Conservation (phyloP, 2,797 vertebrate genomes). For the Parambassis ranga region DNA sequence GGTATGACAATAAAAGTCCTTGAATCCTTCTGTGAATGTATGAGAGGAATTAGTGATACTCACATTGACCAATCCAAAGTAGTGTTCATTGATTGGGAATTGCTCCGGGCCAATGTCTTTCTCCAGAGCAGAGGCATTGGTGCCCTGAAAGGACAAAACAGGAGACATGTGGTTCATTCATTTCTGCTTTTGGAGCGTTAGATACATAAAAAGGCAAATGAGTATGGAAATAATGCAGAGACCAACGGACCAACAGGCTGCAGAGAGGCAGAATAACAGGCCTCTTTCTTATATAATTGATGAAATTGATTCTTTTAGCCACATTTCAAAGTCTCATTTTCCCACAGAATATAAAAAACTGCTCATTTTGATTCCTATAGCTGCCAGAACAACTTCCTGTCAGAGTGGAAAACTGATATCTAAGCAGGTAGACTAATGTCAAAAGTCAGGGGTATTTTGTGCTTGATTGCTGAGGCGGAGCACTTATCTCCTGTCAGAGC, state of each 20-base stretch:
- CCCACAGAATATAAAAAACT: background rate
- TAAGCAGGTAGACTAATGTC: slow-evolving; percentile 29
- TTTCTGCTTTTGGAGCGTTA: background rate
- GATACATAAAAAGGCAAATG: background rate
- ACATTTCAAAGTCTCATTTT: slow-evolving; percentile 5
- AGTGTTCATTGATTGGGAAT: slow-evolving; percentile 89
- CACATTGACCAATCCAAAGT: slow-evolving; percentile 89
- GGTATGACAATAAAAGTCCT: too few relatives aligned
- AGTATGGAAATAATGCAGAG: background rate
- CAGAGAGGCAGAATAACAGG: background rate
- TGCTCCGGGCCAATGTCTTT: slow-evolving; percentile 91
- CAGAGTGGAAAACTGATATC: slow-evolving; percentile 22
- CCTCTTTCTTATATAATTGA: background rate
- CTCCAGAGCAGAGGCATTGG: slow-evolving; percentile 91
- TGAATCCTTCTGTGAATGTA: slow-evolving; percentile 31
- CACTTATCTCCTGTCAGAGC: slow-evolving; percentile 55
- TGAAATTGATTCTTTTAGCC: background rate
- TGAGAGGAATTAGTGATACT: slow-evolving; percentile 62
- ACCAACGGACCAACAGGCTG: background rate
- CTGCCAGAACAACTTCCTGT: background rate
- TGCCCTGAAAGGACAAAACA: slow-evolving; percentile 74
- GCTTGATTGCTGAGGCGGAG: slow-evolving; percentile 28
- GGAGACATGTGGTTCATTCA: background rate
- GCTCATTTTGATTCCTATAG: background rate
- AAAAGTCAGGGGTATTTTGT: slow-evolving; percentile 44